Conservation (phyloP, 2,888 invertebrate genomes). For the Leptarthrus brevirostris region DNA sequence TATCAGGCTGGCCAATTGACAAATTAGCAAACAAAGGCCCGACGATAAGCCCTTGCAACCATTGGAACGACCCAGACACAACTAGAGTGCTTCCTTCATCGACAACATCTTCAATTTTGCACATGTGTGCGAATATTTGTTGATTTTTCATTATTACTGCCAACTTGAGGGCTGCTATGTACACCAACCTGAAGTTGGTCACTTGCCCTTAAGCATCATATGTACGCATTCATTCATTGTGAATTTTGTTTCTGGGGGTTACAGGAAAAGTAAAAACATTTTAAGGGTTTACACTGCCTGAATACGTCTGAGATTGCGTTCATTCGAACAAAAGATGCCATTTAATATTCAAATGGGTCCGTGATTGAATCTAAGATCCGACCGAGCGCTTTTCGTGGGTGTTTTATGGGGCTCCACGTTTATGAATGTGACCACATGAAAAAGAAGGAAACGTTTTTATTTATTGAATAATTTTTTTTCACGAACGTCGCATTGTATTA, state of each 20-base stretch:
- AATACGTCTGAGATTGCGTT: conserved; percentile 4
- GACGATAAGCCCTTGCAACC: neutral
- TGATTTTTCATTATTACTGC: conserved; percentile 44
- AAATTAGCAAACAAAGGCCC: conserved; percentile 34
- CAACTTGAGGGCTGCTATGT: neutral
- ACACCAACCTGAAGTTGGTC: conserved; percentile 42
- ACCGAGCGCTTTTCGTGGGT: conserved; percentile 33
- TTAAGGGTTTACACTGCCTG: conserved; percentile 41
- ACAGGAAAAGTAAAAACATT: neutral
- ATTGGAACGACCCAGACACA: neutral
- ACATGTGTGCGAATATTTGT: conserved; percentile 7
- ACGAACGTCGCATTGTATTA: conserved; percentile 26
- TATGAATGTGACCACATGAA: neutral
- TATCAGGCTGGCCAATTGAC: conserved; percentile 1
- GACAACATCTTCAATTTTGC: neutral
- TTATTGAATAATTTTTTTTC: conserved; percentile 42
- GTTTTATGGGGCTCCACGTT: conserved; percentile 19
- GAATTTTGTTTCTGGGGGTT: neutral
- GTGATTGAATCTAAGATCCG: conserved; percentile 54
- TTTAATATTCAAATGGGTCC: conserved; percentile 55
- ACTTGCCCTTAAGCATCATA: conserved; percentile 43
- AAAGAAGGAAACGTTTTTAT: conserved; percentile 42
- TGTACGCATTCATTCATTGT: conserved; percentile 3
- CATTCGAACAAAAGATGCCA: conserved; percentile 54
- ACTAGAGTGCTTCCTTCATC: neutral